Base-by-base conservation (phyloP, 1,140 invertebrate species). In the Euura lappo region DNA sequence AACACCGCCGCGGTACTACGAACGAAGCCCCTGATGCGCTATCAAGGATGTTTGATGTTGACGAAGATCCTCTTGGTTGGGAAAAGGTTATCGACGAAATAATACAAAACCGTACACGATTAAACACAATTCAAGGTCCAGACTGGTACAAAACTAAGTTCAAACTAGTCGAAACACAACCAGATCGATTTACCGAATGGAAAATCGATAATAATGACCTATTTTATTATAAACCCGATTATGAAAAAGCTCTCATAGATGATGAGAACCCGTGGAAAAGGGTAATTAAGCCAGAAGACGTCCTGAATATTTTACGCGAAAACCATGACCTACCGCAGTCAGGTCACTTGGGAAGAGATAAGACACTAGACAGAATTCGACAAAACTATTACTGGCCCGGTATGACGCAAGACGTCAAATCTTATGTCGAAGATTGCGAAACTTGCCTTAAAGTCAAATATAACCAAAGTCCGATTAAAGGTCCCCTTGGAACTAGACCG, bases 241-340 rank as follows among this genome's bases (percentile, higher is more conserved):
- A 7, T 6, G 6, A 43, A 2, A 70, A 72, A 51, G 68, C 51
- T 1, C 13, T 69, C 10, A 4, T 72, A 2, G 71, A 69, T n/a
- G 74, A 75, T 13, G 71, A 76, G 51, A 71, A 71, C 47, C 46
- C 75, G 44, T 76, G 75, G 75, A 76, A 76, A 71, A 43, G 6
- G 45, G 75, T 74, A 2, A 10, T 76, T 6, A 43, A 46, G 47
- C 44, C 65, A 2, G 68, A 75, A 10, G 68, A 72, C 4, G 65
- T 75, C 6, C n/a, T 72, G 6, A n/a, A n/a, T 2, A 69, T 71
- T 5, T 45, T 76, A 13, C 8, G 44, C 8, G 70, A 73, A 71
- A 73, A 71, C 44, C 75, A 74, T 60, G 75, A 71, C 5, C 8
- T 42, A 11, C 72, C 69, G 0, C 68, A 71, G 45, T 65, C 72